Evolutionary conservation across 1,140 invertebrate species (phyloP).

Genomic region (Schlechtendalia chinensis): DNA sequence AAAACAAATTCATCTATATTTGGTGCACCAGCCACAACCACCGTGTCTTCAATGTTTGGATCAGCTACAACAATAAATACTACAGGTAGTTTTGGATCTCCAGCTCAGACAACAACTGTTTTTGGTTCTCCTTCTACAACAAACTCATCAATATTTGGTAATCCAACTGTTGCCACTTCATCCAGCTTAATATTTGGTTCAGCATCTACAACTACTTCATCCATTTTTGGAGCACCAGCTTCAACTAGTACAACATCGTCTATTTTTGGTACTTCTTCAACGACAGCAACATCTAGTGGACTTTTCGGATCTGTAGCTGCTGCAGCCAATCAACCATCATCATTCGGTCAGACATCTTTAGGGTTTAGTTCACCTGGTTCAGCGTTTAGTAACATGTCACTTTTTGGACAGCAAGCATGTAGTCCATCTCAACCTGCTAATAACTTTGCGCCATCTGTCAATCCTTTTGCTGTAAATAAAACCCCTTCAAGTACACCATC

Average conservation of each 20-base stretch:
- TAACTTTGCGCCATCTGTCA: not conserved
- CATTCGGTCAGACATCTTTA: slow-evolving; percentile 36
- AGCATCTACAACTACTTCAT: slow-evolving; percentile 14
- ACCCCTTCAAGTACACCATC: slow-evolving; percentile 26
- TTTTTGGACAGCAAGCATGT: slow-evolving; percentile 31
- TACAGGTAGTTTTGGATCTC: slow-evolving; percentile 11
- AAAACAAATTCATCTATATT: slow-evolving; percentile 33
- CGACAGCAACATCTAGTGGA: slow-evolving; percentile 39
- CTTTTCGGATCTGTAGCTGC: slow-evolving; percentile 43
- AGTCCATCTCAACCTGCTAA: slow-evolving; percentile 34
- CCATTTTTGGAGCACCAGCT: slow-evolving; percentile 26
- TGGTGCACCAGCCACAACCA: slow-evolving; percentile 16
- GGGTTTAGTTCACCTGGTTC: slow-evolving; percentile 44
- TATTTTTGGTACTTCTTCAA: slow-evolving; percentile 43
- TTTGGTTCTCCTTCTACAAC: slow-evolving; percentile 7
- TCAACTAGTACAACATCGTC: slow-evolving; percentile 29
- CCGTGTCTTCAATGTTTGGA: slow-evolving; percentile 29
- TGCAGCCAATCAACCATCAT: slow-evolving; percentile 38
- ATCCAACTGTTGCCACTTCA: not conserved
- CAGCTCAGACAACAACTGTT: slow-evolving; percentile 8
- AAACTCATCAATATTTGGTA: slow-evolving; percentile 18
- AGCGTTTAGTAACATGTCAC: slow-evolving; percentile 30
- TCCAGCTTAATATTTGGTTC: slow-evolving; percentile 8
- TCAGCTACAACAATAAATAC: slow-evolving; percentile 19
- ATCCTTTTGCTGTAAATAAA: slow-evolving; percentile 39